Evolutionary conservation across 2,113 vertebrate genomes (phyloP), one percentile per base, ranked within the genome.

Genomic region (Apteryx mantelli): DNA sequence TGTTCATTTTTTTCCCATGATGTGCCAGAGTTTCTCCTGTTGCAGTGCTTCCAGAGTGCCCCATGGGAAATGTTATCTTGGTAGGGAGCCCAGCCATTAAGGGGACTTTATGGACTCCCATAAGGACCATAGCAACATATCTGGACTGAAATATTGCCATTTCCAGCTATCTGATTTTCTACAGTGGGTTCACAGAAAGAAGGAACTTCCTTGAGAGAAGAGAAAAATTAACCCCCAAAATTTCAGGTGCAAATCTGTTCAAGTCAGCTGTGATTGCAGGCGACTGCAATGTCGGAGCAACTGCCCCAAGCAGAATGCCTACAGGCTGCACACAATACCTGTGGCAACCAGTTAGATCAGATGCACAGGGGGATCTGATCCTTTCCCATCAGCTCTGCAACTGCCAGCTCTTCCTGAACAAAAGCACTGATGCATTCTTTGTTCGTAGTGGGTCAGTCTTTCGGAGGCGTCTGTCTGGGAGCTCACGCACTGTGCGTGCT

Each of bases 401-500:
- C 26, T 20, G 4, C 30, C 25, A 16, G 38, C 2, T 44, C 17
- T 28, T 55, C 63, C 30, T 55, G 20, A 55, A 26, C 1, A n/a
- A 55, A 17, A 66, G 12, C 50, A 48, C 38, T 34, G 22, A 63
- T 11, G 48, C 38, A 16, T 36, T 11, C 30, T 30, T 11, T 13
- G 9, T 20, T 38, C 9, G 15, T 38, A 11, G 22, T 11, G 30
- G 63, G 63, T 66, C 50, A 11, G 17, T 44, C n/a, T 81, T 56
- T 26, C 13, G 63, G 64, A 36, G 17, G 13, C 26, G 0, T 68
- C 52, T 52, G 4, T 16, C 0, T 0, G 32, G 24, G 50, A 55
- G 17, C 32, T 81, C 38, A 40, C 30, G 11, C 48, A 16, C 15
- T 1, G 15, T 2, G 3, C 11, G 38, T 11, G 38, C 48, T 21